Evolutionary conservation across 2,797 vertebrate genomes (phyloP).

Genomic region (Synanceia verrucosa): DNA sequence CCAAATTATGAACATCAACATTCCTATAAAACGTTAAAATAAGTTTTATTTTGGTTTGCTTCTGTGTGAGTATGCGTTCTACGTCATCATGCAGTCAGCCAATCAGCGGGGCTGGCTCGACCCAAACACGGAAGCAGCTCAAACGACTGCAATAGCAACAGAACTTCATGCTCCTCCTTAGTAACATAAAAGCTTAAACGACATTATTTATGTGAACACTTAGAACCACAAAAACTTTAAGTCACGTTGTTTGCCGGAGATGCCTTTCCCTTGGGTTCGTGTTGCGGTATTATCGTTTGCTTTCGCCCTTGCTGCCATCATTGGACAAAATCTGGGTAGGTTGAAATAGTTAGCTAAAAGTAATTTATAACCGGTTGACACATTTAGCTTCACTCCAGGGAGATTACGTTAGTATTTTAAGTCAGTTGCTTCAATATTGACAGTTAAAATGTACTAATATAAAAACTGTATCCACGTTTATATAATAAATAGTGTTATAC

Average conservation of each 20-base stretch:
- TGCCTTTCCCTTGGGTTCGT: constrained; percentile 37
- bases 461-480: too few relatives aligned
- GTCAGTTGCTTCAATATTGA: too few relatives aligned
- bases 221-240: not conserved
- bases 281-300: constrained; percentile 46
- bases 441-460: too few relatives aligned
- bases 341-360: not conserved
- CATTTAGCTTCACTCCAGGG: too few relatives aligned
- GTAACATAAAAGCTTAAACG: not conserved
- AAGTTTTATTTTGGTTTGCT: not conserved
- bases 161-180: not conserved
- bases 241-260: not conserved
- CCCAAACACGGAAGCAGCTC: constrained; percentile 69
- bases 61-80: rapidly evolving
- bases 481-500: too few relatives aligned
- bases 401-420: too few relatives aligned
- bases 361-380: not conserved
- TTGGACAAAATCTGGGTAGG: constrained; percentile 49
- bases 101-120: constrained; percentile 40
- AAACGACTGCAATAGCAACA: not conserved
- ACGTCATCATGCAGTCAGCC: constrained; percentile 38
- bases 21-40: not conserved
- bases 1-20: not conserved
- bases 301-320: constrained; percentile 16
- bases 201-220: not conserved